A percentile compares a stretch with the other conserved stretches of the same genome.
Conservation (phyloP, 2,888 invertebrate genomes). For the Drosophila melanosoma region DNA sequence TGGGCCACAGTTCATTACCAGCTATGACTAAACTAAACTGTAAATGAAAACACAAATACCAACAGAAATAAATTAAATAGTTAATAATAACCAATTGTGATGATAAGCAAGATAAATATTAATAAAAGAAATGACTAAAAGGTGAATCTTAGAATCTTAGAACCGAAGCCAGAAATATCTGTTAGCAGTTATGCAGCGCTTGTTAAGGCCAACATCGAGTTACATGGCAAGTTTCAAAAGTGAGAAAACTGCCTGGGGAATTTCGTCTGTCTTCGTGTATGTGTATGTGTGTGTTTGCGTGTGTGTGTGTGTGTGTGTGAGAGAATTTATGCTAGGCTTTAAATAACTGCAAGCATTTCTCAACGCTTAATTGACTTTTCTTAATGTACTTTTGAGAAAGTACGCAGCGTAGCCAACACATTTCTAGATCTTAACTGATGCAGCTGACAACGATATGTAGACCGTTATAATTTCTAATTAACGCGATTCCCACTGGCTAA, state of each 20-base stretch:
- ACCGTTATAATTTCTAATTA: conserved; percentile 70
- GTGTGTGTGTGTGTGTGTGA: neutral
- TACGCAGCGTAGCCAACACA: conserved; percentile 2
- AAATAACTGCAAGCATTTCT: conserved; percentile 11
- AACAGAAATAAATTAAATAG: no score
- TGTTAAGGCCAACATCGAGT: neutral
- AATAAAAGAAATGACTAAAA: neutral
- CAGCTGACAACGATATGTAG: conserved; percentile 46
- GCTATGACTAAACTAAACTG: conserved; percentile 86
- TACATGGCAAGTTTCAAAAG: neutral
- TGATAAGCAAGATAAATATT: neutral
- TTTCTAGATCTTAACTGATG: conserved; percentile 39
- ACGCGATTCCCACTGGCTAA: conserved; percentile 61
- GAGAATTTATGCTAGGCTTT: conserved; percentile 7
- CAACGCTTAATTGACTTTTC: conserved; percentile 24
- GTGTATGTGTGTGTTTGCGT: neutral
- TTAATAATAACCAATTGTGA: neutral
- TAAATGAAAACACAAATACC: conserved; percentile 50
- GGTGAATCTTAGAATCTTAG: neutral
- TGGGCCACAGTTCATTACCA: conserved; percentile 93
- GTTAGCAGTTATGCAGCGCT: neutral
- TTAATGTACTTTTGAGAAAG: conserved; percentile 9
- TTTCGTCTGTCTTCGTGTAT: neutral
- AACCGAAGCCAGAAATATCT: neutral
- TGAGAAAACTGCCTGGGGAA: neutral